These are phyloP conservation scores for Erebia ligea DNA, from an alignment of 2,888 invertebrate species.

Conservation along the genomic window DNA sequence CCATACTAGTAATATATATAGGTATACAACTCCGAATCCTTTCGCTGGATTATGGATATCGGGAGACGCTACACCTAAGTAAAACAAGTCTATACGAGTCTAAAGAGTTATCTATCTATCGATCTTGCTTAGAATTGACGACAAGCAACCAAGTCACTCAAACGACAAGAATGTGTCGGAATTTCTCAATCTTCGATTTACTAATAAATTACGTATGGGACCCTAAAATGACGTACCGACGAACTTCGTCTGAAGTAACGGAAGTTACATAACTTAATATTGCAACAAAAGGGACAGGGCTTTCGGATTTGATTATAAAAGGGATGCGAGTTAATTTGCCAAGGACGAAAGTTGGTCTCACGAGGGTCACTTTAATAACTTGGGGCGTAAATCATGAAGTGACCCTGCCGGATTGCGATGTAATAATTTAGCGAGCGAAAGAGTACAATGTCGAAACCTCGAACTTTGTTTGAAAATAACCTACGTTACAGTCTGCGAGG, in stretches of 20 bases:
- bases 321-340: slow-evolving; percentile 43
- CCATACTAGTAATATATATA: no score
- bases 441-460: not conserved
- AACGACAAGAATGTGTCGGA: no score
- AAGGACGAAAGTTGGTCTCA: slow-evolving; percentile 38
- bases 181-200: not conserved
- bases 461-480: not conserved
- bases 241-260: not conserved
- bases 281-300: slow-evolving; percentile 27
- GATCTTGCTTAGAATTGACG: no score
- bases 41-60: no score
- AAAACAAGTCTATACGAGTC: no score
- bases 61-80: no score
- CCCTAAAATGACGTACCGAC: slow-evolving; percentile 12
- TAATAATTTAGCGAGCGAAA: slow-evolving; percentile 8
- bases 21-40: no score
- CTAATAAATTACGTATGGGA: not conserved
- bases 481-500: no score
- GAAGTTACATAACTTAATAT: slow-evolving; percentile 26
- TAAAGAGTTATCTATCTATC: no score
- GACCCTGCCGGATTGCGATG: slow-evolving; percentile 10
- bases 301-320: slow-evolving; percentile 42
- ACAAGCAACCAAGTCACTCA: no score
- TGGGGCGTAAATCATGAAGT: slow-evolving; percentile 14
- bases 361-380: slow-evolving; percentile 39